A percentile compares a stretch with the other conserved stretches of the same genome.
Conservation (phyloP, 1,140 invertebrate genomes). For the Drosophila sucinea region DNA sequence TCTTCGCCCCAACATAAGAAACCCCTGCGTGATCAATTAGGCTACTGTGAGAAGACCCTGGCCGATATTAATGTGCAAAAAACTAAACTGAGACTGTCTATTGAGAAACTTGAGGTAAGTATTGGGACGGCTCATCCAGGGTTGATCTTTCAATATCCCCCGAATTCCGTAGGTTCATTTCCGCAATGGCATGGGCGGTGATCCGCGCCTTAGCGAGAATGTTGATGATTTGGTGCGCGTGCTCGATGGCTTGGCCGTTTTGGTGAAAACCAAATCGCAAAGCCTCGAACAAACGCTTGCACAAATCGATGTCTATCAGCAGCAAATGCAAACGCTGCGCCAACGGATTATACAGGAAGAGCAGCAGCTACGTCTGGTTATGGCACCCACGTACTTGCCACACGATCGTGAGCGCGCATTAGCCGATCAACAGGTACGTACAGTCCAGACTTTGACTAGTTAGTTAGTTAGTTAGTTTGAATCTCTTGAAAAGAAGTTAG, state of each 20-base stretch:
- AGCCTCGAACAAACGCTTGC: slow-evolving; percentile 90
- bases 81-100: slow-evolving; percentile 94
- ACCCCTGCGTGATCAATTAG: slow-evolving; percentile 92
- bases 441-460: slow-evolving; percentile 30
- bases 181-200: slow-evolving; percentile 91
- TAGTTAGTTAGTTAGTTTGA: neutral
- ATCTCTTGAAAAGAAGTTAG: slow-evolving; percentile 13
- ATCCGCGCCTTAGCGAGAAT: slow-evolving; percentile 89
- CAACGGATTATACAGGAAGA: slow-evolving; percentile 93
- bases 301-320: slow-evolving; percentile 94
- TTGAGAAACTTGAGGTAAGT: slow-evolving; percentile 94
- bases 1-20: slow-evolving; percentile 92
- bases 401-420: slow-evolving; percentile 92
- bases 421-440: slow-evolving; percentile 95
- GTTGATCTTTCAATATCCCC: slow-evolving; percentile 7
- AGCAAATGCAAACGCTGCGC: slow-evolving; percentile 93
- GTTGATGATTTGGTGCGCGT: slow-evolving; percentile 88
- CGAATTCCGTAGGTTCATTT: slow-evolving; percentile 90
- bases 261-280: slow-evolving; percentile 88
- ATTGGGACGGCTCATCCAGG: slow-evolving; percentile 11
- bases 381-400: slow-evolving; percentile 91
- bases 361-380: slow-evolving; percentile 91
- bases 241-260: slow-evolving; percentile 86
- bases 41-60: slow-evolving; percentile 92
- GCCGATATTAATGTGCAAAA: slow-evolving; percentile 95